phyloP scores from a whole-genome alignment of 2,888 invertebrate genomes.

The Netelia fuscicornis region DNA sequence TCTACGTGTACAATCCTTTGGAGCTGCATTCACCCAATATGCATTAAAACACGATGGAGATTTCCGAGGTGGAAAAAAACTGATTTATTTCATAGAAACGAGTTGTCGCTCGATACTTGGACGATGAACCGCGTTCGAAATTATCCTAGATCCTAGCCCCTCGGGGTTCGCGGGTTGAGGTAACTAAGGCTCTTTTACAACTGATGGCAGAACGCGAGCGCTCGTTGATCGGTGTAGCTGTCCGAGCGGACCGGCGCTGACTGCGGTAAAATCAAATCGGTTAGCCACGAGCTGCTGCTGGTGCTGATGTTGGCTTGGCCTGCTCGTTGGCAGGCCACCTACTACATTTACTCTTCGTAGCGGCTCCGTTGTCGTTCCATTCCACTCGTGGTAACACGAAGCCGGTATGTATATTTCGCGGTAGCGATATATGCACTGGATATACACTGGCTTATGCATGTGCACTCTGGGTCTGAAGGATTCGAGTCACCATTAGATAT shows the following conservation, averaged over 20 bases:
- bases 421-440: conserved; percentile 1
- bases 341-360: conserved; percentile 51
- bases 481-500: conserved; percentile 14
- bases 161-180: conserved; percentile 66
- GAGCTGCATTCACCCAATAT: conserved; percentile 11
- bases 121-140: conserved; percentile 58
- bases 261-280: conserved; percentile 76
- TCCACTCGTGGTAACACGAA: conserved; percentile 23
- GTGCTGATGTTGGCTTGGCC: conserved; percentile 39
- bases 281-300: conserved; percentile 63
- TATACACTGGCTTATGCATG: background rate
- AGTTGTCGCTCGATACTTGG: background rate
- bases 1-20: conserved; percentile 9
- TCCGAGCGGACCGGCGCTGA: conserved; percentile 77
- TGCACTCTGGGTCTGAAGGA: conserved; percentile 10
- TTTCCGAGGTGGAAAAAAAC: background rate
- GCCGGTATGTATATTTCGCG: conserved; percentile 6
- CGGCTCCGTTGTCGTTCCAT: conserved; percentile 39
- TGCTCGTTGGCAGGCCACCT: conserved; percentile 45
- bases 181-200: conserved; percentile 53
- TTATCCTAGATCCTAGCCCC: conserved; percentile 68
- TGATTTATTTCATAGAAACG: background rate
- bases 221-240: conserved; percentile 71
- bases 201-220: conserved; percentile 54
- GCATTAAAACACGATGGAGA: background rate